phyloP scores from a whole-genome alignment of 2,888 invertebrate species.

The Bellardia pandia region DNA sequence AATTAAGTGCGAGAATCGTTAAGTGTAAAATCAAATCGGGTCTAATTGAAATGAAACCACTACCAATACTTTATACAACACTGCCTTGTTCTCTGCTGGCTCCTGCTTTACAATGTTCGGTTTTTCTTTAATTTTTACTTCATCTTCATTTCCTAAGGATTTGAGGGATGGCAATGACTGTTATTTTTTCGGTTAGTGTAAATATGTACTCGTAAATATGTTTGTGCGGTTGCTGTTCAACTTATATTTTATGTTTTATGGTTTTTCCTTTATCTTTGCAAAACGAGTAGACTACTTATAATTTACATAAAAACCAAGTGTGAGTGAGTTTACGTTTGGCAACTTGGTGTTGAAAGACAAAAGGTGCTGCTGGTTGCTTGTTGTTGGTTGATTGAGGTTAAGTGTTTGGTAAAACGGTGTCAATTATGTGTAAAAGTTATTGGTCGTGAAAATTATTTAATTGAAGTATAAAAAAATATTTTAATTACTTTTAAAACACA shows the following conservation, averaged over 20 bases:
- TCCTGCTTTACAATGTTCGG: background rate
- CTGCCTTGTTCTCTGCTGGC: background rate
- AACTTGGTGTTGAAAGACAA: background rate
- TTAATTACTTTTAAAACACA: conserved; percentile 65
- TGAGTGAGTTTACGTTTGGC: conserved; percentile 10
- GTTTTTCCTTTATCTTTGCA: conserved; percentile 20
- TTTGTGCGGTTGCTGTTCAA: conserved; percentile 26
- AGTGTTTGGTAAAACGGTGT: conserved; percentile 75
- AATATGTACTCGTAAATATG: background rate
- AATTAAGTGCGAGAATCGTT: conserved; percentile 84
- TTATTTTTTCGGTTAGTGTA: background rate
- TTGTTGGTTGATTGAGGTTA: conserved; percentile 68
- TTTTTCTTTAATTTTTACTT: background rate
- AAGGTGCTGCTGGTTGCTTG: conserved; percentile 42
- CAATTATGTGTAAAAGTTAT: conserved; percentile 78
- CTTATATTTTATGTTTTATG: conserved; percentile 42
- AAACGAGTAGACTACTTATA: conserved; percentile 51
- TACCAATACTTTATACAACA: conserved; percentile 20
- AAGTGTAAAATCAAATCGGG: conserved; percentile 84
- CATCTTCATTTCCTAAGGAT: background rate
- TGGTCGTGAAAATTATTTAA: conserved; percentile 65
- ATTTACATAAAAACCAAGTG: conserved; percentile 47
- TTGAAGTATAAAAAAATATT: conserved; percentile 51
- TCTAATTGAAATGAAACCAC: conserved; percentile 72
- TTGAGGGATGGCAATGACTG: conserved; percentile 36